phyloP scores from a whole-genome alignment of 2,797 vertebrate species.

The Megalops cyprinoides region DNA sequence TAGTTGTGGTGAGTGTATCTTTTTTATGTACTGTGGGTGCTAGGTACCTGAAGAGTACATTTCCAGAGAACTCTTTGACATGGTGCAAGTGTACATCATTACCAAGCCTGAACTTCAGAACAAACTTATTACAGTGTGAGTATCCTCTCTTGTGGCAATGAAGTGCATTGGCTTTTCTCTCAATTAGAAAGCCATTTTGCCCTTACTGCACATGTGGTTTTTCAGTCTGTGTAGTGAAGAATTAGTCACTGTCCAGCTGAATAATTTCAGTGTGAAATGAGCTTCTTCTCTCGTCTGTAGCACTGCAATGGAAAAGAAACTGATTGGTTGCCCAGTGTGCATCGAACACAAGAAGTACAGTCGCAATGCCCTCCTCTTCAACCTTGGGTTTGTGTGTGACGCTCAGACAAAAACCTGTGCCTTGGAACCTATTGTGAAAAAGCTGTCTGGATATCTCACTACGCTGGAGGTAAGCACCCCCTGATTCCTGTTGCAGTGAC shows the following conservation, averaged over 20 bases:
- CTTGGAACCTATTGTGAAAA: constrained; percentile 96
- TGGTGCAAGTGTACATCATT: constrained; percentile 98
- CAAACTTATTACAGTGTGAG: constrained; percentile 98
- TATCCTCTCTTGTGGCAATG: constrained; percentile 34
- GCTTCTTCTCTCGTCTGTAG: constrained; percentile 60
- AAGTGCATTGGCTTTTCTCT: not conserved
- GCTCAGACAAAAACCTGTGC: constrained; percentile 92
- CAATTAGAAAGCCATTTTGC: not conserved
- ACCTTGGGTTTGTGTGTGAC: constrained; percentile 93
- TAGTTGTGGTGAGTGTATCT: not conserved
- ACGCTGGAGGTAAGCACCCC: constrained; percentile 85
- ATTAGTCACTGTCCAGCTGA: not conserved
- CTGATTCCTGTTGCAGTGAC: not conserved
- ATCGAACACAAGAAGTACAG: constrained; percentile 99
- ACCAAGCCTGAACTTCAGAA: constrained; percentile 98
- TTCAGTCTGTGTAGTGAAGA: not conserved
- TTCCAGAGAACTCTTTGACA: constrained; percentile 95
- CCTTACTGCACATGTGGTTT: not conserved
- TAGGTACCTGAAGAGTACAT: constrained; percentile 99
- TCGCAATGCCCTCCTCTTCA: constrained; percentile 94
- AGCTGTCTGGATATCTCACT: constrained; percentile 94
- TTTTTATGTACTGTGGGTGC: not conserved
- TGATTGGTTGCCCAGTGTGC: constrained; percentile 96
- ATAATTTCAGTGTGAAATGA: not conserved
- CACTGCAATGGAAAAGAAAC: constrained; percentile 96